Percentiles rank a stretch among this genome's conserved stretches.
These are phyloP conservation scores for Xestoiulus laeticollis DNA, from an alignment of 2,888 invertebrate genomes.

Conservation along the genomic window DNA sequence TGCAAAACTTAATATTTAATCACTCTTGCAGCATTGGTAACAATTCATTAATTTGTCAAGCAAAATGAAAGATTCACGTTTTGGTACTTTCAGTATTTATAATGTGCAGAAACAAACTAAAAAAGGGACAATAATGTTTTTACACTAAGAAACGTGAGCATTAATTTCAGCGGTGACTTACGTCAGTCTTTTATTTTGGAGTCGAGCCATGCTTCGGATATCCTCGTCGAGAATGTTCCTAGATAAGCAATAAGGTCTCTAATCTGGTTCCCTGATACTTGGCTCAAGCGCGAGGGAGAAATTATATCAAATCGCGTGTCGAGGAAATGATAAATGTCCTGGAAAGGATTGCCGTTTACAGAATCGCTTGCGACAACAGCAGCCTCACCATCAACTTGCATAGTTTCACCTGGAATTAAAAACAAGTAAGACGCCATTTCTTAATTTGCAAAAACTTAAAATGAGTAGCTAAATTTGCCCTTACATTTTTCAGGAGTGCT, in stretches of 20 bases:
- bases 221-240: not conserved
- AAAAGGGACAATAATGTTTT: no score
- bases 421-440: not conserved
- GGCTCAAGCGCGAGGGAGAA: not conserved
- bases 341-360: not conserved
- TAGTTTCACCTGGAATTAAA: not conserved
- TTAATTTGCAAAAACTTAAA: not conserved
- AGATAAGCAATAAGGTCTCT: not conserved
- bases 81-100: no score
- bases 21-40: no score
- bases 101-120: no score
- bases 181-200: not conserved
- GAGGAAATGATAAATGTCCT: slow-evolving; percentile 10
- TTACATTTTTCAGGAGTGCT: not conserved
- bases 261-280: not conserved
- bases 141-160: no score
- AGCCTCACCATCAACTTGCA: not conserved
- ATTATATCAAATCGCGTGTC: not conserved
- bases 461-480: no score
- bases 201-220: slow-evolving; percentile 13
- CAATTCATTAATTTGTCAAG: no score
- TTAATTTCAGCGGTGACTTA: not conserved
- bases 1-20: no score
- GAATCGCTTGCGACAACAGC: not conserved
- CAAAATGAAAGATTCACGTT: no score